Base-by-base conservation (phyloP, 2,888 invertebrate genomes). In the Andrena chrysosceles region DNA sequence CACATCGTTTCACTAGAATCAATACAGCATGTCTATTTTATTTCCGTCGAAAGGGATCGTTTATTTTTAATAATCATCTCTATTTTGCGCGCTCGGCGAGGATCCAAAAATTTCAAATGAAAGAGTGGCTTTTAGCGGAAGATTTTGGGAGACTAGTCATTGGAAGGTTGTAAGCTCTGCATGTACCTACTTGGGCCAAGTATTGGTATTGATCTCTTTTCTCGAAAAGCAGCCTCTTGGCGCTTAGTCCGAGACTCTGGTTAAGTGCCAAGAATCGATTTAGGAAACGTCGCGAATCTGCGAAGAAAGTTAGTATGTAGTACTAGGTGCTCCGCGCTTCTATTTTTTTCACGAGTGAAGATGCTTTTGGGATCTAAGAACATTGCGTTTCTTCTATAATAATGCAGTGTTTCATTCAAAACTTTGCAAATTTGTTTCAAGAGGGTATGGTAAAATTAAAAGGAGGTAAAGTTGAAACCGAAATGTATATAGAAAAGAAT, bases 251-350 rank as follows among this genome's bases (percentile, higher is more conserved):
- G 35, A 60, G 49, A 42, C 20, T 48, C 35, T 73, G 71, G 67
- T 68, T 31, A 48, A 26, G 31, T 52, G 81, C 86, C 86, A 85
- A 71, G 64, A 72, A 26, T 78, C 69, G 62, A 76, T 67, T 85
- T 75, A 66, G 56, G 7, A n/a, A 29, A 23, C 23, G 16, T 20
- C 29, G 42, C 26, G 26, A 70, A 73, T 75, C 35, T 52, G 48
- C 67, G 31, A 73, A 31, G 29, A 20, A 73, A 31, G 29, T 13
- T 42, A 35, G 26, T 10, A 20, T 10, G 20, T 59, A 13, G 20
- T 59, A 13, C 48, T 0, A 48, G 13, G 13, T 13, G 35, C 20
- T 60, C n/a, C 29, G 13, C 20, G 42, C 4, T 29, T 68, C 1
- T 31, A 6, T 31, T 16, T 42, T 8, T 49, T 56, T 56, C 23